Conservation (phyloP, 2,888 invertebrate genomes). For the Tyria jacobaeae region DNA sequence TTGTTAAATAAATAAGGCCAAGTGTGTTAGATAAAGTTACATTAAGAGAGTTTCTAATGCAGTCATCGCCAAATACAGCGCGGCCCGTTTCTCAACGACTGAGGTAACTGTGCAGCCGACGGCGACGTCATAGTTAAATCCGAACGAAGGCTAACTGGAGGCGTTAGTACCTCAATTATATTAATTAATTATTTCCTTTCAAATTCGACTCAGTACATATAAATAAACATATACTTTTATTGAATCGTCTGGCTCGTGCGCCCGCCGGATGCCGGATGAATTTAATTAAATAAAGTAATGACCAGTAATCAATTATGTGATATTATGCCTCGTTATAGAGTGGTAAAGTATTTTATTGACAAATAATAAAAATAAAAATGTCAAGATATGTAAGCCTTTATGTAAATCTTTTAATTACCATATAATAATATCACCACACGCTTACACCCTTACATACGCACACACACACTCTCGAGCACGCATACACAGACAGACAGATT, state of each 20-base stretch:
- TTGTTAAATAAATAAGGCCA: slow-evolving; percentile 65
- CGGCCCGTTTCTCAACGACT: slow-evolving; percentile 69
- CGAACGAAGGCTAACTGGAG: slow-evolving; percentile 80
- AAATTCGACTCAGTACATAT: slow-evolving; percentile 71
- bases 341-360: slow-evolving; percentile 31
- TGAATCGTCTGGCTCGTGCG: slow-evolving; percentile 20
- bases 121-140: slow-evolving; percentile 80
- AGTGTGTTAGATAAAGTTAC: slow-evolving; percentile 64
- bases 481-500: too few relatives aligned
- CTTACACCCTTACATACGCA: too few relatives aligned
- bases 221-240: slow-evolving; percentile 47
- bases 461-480: too few relatives aligned
- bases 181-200: slow-evolving; percentile 84
- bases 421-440: too few relatives aligned
- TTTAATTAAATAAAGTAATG: slow-evolving; percentile 38
- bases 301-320: slow-evolving; percentile 25
- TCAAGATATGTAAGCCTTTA: slow-evolving; percentile 3
- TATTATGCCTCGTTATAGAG: slow-evolving; percentile 24
- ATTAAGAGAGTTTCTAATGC: slow-evolving; percentile 72
- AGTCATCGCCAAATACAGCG: slow-evolving; percentile 76
- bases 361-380: slow-evolving; percentile 15
- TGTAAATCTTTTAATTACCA: slow-evolving; percentile 3
- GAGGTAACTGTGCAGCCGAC: slow-evolving; percentile 63
- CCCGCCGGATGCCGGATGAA: slow-evolving; percentile 22
- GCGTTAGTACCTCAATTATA: slow-evolving; percentile 80